Conservation (phyloP, 2,113 vertebrate species). For the Hystrix brachyura region DNA sequence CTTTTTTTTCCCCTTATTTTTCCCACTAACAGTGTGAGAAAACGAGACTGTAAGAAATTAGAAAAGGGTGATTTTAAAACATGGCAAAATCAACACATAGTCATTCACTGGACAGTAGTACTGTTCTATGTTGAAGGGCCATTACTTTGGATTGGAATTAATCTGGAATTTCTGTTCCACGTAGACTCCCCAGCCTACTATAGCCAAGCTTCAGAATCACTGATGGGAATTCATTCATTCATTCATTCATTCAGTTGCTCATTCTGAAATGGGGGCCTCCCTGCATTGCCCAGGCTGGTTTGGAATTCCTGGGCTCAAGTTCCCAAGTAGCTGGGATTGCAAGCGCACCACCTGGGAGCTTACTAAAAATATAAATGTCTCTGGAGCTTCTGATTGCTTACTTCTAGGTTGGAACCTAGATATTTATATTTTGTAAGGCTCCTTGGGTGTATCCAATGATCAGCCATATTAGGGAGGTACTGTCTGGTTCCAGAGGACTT, state of each 20-base stretch:
- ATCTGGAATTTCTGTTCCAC: not conserved
- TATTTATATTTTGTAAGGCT: not conserved
- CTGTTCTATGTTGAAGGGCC: not conserved
- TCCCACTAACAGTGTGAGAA: not conserved
- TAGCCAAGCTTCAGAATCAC: not conserved
- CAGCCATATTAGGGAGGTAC: not conserved
- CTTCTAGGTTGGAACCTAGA: not conserved
- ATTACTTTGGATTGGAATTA: not conserved
- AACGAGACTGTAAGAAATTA: constrained; percentile 1
- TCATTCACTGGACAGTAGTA: not conserved
- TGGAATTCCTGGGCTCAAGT: not conserved
- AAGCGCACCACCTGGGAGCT: not conserved
- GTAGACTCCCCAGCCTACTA: too few species aligned
- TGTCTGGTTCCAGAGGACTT: not conserved
- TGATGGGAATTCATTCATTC: not conserved
- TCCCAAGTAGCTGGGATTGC: not conserved
- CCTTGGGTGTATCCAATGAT: not conserved
- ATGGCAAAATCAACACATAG: not conserved
- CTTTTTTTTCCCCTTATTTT: not conserved
- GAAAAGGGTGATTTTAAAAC: not conserved
- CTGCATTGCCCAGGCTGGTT: not conserved
- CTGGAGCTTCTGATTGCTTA: not conserved
- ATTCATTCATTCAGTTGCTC: not conserved
- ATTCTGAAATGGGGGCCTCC: not conserved
- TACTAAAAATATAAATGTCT: not conserved